Evolutionary conservation across 2,797 vertebrate species (phyloP).

Genomic region (Urosaurus nigricauda): DNA sequence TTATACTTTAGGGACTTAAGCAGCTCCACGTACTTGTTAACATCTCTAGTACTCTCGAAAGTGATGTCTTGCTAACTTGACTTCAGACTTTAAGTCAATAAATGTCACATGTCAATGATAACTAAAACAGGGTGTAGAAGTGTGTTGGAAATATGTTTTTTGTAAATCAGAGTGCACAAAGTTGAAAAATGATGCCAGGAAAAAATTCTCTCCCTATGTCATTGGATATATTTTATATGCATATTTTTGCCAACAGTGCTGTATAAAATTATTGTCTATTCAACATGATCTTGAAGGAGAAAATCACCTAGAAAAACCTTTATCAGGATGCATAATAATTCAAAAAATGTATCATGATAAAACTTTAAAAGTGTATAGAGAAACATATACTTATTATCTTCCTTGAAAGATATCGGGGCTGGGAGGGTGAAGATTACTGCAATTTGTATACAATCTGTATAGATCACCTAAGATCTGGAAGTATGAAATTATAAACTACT

Average conservation of each 20-base stretch:
- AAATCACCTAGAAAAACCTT: slow-evolving; percentile 71
- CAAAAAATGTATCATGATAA: slow-evolving; percentile 70
- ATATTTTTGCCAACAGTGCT: slow-evolving; percentile 72
- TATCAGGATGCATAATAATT: slow-evolving; percentile 72
- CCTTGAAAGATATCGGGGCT: slow-evolving; percentile 77
- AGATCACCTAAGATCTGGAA: slow-evolving; percentile 81
- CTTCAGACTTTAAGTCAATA: slow-evolving; percentile 72
- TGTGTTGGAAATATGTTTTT: slow-evolving; percentile 41
- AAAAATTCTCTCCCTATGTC: slow-evolving; percentile 47
- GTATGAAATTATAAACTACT: slow-evolving; percentile 82
- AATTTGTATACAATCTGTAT: slow-evolving; percentile 80
- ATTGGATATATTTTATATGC: slow-evolving; percentile 59
- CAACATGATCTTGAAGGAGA: slow-evolving; percentile 66
- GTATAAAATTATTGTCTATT: slow-evolving; percentile 68
- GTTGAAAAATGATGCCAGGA: slow-evolving; percentile 61
- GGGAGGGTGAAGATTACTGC: slow-evolving; percentile 78
- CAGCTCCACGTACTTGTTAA: slow-evolving; percentile 62
- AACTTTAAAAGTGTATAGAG: slow-evolving; percentile 71
- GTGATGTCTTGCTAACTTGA: slow-evolving; percentile 73
- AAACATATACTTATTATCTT: slow-evolving; percentile 74
- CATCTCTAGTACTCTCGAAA: slow-evolving; percentile 57
- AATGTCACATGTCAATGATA: slow-evolving; percentile 53
- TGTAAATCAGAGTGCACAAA: slow-evolving; percentile 56
- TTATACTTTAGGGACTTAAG: slow-evolving; percentile 61
- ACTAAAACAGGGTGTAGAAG: slow-evolving; percentile 18